These are phyloP conservation scores for Paramormyrops kingsleyae DNA, from an alignment of 2,113 vertebrate species.

Conservation along the genomic window DNA sequence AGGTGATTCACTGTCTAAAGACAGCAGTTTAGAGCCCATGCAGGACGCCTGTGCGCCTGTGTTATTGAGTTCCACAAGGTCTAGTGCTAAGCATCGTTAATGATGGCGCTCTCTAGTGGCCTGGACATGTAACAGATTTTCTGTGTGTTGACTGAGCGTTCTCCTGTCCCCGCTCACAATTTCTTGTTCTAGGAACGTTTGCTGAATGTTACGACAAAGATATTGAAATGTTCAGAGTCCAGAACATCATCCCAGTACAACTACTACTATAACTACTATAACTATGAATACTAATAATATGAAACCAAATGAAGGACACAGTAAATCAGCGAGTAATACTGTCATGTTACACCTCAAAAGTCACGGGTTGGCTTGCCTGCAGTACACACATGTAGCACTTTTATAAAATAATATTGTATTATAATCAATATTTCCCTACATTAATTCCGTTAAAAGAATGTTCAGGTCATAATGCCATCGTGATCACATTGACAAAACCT, in stretches of 20 bases:
- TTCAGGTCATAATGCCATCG: background rate
- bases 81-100: background rate
- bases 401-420: background rate
- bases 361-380: background rate
- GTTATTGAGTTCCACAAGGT: background rate
- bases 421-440: background rate
- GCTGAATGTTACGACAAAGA: background rate
- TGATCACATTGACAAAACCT: background rate
- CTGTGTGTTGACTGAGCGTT: background rate
- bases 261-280: background rate
- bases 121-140: background rate
- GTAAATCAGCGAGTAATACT: background rate
- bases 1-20: background rate
- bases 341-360: background rate
- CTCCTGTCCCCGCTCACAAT: background rate
- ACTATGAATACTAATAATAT: background rate
- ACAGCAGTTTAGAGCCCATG: background rate
- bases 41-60: background rate
- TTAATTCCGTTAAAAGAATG: background rate
- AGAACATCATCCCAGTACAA: background rate
- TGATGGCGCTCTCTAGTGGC: background rate
- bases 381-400: background rate
- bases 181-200: background rate
- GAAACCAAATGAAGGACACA: background rate
- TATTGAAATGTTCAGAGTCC: background rate